phyloP scores from a whole-genome alignment of 2,888 invertebrate genomes.

The Hydraecia micacea region DNA sequence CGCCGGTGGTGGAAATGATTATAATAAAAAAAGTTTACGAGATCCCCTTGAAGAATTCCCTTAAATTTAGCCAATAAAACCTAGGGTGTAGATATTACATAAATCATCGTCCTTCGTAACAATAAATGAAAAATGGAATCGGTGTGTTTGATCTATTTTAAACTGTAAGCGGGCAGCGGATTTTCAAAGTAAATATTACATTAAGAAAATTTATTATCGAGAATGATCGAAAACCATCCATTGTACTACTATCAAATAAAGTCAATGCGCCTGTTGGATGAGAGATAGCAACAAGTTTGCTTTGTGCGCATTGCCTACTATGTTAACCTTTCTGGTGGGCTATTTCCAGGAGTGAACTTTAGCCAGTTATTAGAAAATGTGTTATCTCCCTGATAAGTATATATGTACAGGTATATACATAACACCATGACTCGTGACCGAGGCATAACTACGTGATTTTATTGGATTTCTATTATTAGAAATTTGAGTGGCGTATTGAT shows the following conservation, averaged over 20 bases:
- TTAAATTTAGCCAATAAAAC: constrained; percentile 83
- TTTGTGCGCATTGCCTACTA: background rate
- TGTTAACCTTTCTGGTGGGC: no score
- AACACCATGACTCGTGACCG: no score
- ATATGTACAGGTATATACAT: no score
- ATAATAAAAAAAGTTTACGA: constrained; percentile 81
- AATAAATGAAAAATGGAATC: constrained; percentile 85
- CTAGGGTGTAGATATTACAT: constrained; percentile 84
- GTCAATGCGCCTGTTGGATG: background rate
- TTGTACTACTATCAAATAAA: background rate
- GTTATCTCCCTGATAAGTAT: background rate
- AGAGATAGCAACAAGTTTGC: background rate
- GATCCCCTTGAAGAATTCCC: constrained; percentile 72
- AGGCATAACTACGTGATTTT: no score
- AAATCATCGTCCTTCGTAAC: constrained; percentile 85
- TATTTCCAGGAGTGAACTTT: background rate
- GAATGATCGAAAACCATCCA: background rate
- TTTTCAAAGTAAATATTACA: background rate
- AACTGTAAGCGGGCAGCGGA: constrained; percentile 43
- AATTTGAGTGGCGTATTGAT: background rate
- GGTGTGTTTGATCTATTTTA: constrained; percentile 71
- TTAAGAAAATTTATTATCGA: background rate
- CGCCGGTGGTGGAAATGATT: constrained; percentile 74
- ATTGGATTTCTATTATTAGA: background rate
- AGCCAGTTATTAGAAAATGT: background rate